Base-by-base conservation (phyloP, 2,888 invertebrate species). In the Leptura quadrifasciata region DNA sequence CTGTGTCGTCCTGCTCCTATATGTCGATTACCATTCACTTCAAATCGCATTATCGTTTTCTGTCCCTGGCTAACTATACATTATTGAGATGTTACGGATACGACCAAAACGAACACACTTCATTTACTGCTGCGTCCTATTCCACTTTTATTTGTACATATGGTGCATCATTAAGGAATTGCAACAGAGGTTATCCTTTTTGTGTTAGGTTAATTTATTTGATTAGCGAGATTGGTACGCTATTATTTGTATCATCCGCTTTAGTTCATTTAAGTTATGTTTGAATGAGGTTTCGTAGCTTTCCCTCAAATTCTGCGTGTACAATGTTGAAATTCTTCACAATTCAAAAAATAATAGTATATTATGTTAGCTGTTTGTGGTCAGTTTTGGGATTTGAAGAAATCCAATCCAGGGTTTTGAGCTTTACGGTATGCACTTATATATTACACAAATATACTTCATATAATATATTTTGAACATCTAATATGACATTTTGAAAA, bases 11-110 rank as follows among this genome's bases (percentile, higher is more conserved):
- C 85, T 84, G 81, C 76, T 71, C 63, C 63, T 64, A 54, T 64
- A 68, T 82, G 82, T 84, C 84, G 85, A 86, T 86, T 85, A 85
- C 85, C 81, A 85, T 86, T 85, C 86, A 83, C 85, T 86, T 86
- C 85, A 83, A 83, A 85, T 84, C 84, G 76, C 81, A 82, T 82
- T 82, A 83, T 80, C 81, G 79, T 80, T 79, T 76, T 72, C 78
- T 77, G 75, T 81, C 78, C 78, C 78, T 57, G 77, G 61, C 76
- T 79, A 76, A 80, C 75, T 77, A 76, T 78, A 77, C 79, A 80
- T 81, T 80, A 81, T 81, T 81, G 81, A 81, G 81, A 80, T 76
- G 80, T 81, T 76, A 73, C 78, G 72, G 75, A 74, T 75, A 63
- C 70, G 65, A 31, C 77, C 74, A 77, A 76, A 77, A 76, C 74